phyloP scores from a whole-genome alignment of 2,113 vertebrate genomes.

The Taurulus bubalis region DNA sequence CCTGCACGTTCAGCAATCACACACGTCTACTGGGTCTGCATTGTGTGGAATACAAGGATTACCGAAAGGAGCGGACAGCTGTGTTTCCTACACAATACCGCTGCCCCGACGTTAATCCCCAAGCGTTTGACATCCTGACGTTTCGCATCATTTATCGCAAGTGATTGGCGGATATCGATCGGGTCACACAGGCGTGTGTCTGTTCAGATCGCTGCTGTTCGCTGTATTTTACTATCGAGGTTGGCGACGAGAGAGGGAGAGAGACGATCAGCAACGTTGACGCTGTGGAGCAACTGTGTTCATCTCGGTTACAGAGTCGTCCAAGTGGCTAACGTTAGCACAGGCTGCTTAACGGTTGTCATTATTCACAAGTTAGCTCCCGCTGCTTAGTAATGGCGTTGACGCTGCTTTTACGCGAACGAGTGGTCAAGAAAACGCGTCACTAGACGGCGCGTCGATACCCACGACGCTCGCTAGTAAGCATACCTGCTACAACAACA shows the following conservation, averaged over 20 bases:
- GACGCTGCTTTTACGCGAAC: not conserved
- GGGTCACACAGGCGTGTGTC: not conserved
- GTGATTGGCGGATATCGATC: constrained; percentile 9
- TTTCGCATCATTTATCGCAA: constrained; percentile 55
- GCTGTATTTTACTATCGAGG: not conserved
- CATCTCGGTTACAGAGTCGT: constrained; percentile 11
- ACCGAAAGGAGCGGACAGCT: constrained; percentile 48
- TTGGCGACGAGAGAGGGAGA: too few relatives aligned
- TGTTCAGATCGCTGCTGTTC: not conserved
- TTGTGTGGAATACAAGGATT: constrained; percentile 25
- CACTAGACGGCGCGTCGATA: not conserved
- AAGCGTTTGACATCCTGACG: constrained; percentile 65
- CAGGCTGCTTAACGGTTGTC: constrained; percentile 41
- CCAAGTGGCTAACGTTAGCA: constrained; percentile 60
- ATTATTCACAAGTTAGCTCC: constrained; percentile 38
- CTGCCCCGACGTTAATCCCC: constrained; percentile 60
- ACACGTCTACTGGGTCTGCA: constrained; percentile 30
- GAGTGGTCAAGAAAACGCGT: not conserved
- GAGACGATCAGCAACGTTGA: not conserved
- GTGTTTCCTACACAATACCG: constrained; percentile 60
- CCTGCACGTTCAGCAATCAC: constrained; percentile 4
- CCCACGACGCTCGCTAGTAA: not conserved
- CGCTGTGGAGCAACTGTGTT: not conserved
- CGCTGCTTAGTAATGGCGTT: constrained; percentile 11
- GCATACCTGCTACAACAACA: not conserved